These are phyloP conservation scores for Anguilla anguilla DNA, from an alignment of 2,797 vertebrate species.

Conservation along the genomic window DNA sequence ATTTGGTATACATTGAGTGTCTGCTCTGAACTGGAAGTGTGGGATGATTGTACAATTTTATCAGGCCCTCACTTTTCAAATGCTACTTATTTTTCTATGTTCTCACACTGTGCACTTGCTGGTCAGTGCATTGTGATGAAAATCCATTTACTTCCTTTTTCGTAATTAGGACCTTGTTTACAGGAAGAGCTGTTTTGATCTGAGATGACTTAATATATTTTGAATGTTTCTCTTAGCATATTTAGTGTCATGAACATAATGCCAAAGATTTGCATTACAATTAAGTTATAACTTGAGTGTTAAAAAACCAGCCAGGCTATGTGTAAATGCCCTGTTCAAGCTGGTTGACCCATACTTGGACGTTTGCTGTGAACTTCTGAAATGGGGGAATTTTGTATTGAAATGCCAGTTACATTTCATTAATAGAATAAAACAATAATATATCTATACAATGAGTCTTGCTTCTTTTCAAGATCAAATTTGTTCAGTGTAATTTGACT, in stretches of 20 bases:
- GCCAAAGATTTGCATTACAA: constrained; percentile 90
- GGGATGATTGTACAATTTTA: constrained; percentile 52
- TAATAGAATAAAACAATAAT: constrained; percentile 79
- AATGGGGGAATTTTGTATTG: constrained; percentile 69
- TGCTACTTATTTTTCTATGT: constrained; percentile 52
- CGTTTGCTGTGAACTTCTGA: constrained; percentile 76
- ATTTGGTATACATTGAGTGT: constrained; percentile 40
- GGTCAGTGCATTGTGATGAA: constrained; percentile 79
- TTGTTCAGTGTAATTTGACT: constrained; percentile 42
- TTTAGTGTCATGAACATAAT: constrained; percentile 72
- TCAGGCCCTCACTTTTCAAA: constrained; percentile 46
- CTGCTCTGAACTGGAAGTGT: constrained; percentile 65
- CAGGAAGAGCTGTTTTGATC: constrained; percentile 80
- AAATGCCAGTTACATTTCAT: constrained; percentile 77
- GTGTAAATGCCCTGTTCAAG: constrained; percentile 68
- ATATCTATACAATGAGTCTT: constrained; percentile 64
- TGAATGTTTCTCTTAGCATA: constrained; percentile 78
- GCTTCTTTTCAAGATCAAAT: neutral
- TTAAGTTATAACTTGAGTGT: constrained; percentile 88
- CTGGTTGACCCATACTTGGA: constrained; percentile 68
- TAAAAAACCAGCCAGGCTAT: constrained; percentile 74
- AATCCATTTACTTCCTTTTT: constrained; percentile 42
- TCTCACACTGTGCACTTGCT: constrained; percentile 78
- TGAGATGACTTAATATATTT: constrained; percentile 94
- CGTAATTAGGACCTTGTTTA: constrained; percentile 85